Base-by-base conservation (phyloP, 2,888 invertebrate species). In the Gandaritis pyraliata region DNA sequence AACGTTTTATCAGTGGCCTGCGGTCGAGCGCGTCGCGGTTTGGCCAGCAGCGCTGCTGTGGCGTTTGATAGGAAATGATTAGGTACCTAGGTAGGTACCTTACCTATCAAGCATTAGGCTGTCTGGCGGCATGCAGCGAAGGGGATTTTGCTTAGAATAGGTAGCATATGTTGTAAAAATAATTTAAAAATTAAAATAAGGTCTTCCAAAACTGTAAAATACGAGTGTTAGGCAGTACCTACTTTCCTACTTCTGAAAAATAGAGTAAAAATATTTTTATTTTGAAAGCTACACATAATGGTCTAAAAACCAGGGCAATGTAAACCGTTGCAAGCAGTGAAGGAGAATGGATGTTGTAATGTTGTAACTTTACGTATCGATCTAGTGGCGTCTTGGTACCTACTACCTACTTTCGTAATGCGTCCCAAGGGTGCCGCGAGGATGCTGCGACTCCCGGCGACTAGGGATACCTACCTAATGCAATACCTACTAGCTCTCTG, bases 1-100 rank as follows among this genome's bases (percentile, higher is more conserved):
- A 79, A 74, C 87, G 84, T 88, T 91, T 88, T 89, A 88, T 91
- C 91, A 90, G 85, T 82, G 86, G 78, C 80, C 63, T 71, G 83
- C 76, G 82, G 80, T 76, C 74, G 69, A 70, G 68, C 60, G 39
- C 33, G 29, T 39, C 58, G 66, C 57, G 67, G 65, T 69, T 67
- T 68, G 60, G 65, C 69, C 52, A 58, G 56, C 52, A 58, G 56
- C 54, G 56, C 54, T 15, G 46, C 29, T 47, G 59, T 54, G 54
- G 29, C 41, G 51, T 41, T 61, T 47, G 12, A 48, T 61, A 56
- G 47, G 36, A 46, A 61, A 51, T 56, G 41, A 61, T 56, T 23
- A 16, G n/a, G 30, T 23, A 36, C 1, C 11, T 3, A 13, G 6
- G 3, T 29, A n/a, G 29, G 41, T 3, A 15, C 5, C 8, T 39